Base-by-base conservation (phyloP, 2,113 vertebrate species). In the Sylvia atricapilla region DNA sequence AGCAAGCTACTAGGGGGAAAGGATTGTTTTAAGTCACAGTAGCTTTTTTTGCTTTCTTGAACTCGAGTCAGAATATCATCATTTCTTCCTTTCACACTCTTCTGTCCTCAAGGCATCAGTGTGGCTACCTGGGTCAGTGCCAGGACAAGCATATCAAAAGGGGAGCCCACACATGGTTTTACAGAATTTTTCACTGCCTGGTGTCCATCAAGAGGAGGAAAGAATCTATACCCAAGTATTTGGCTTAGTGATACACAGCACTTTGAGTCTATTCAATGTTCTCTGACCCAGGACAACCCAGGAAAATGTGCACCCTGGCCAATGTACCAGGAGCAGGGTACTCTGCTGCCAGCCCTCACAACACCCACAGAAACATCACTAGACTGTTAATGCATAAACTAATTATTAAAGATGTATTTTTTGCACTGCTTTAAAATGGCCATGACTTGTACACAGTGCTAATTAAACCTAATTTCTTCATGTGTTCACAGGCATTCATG, bases 81-180 rank as follows among this genome's bases (percentile, higher is more conserved):
- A 16, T 18, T 55, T 69, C 30, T 75, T 89, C 19, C 31, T 84
- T 91, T 74, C 44, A 55, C 6, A 53, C 1, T 11, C 12, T 63
- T 56, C 22, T 63, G 20, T 5, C 19, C 24, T 64, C 31, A 91
- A 33, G 64, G 23, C 20, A 21, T 12, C 60, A 46, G 8, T 0
- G 1, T 27, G 13, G 9, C 16, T 64, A 30, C 15, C 24, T 28
- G 24, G 16, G 17, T 49, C 27, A 23, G 19, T 33, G 7, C 2
- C 0, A 4, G 5, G 27, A 37, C 13, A 27, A 72, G 2, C 7
- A 37, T 10, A 58, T 30, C 2, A 2, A 68, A 47, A 59, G 27
- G n/a, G 12, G 15, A 70, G 24, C 18, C 33, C 44, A 63, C 20
- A 27, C 0, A 0, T 0, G 0, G 4, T 70, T 74, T 70, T 24